A percentile compares a stretch with the other conserved stretches of the same genome.
Conservation (phyloP, 2,888 invertebrate species). For the Hymenopus coronatus region DNA sequence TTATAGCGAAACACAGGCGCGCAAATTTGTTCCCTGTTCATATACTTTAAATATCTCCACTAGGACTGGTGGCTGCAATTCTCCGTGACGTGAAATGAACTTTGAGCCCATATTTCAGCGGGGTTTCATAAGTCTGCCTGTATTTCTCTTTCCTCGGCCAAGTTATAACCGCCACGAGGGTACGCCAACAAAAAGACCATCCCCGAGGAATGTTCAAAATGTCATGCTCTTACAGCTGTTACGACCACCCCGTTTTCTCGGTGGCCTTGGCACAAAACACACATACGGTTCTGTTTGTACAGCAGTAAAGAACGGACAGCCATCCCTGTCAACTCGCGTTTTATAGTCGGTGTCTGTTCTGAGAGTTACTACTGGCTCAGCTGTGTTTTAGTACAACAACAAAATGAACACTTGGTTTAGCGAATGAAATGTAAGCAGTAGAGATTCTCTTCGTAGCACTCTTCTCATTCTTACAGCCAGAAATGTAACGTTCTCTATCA, state of each 20-base stretch:
- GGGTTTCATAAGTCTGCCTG: background rate
- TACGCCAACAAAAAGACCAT: background rate
- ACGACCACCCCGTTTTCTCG: background rate
- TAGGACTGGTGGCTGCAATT: background rate
- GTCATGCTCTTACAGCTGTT: background rate
- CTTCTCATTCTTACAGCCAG: no score
- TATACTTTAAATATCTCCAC: background rate
- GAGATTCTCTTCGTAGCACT: background rate
- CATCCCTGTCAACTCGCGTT: background rate
- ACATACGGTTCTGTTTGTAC: background rate
- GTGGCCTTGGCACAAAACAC: background rate
- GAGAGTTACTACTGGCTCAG: background rate
- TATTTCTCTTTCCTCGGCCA: background rate
- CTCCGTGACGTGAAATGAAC: background rate
- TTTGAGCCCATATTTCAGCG: background rate
- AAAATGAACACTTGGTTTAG: background rate
- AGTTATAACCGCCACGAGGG: background rate
- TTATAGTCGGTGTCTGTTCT: background rate
- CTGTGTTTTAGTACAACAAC: background rate
- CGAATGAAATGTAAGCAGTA: background rate
- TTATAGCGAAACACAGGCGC: background rate
- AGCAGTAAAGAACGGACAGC: background rate
- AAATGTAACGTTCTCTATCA: no score
- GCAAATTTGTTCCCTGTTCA: background rate
- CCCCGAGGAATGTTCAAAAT: background rate